A percentile compares a stretch with the other conserved stretches of the same genome.
Evolutionary conservation across 2,797 vertebrate genomes (phyloP).

Genomic region (Pelodytes ibericus): DNA sequence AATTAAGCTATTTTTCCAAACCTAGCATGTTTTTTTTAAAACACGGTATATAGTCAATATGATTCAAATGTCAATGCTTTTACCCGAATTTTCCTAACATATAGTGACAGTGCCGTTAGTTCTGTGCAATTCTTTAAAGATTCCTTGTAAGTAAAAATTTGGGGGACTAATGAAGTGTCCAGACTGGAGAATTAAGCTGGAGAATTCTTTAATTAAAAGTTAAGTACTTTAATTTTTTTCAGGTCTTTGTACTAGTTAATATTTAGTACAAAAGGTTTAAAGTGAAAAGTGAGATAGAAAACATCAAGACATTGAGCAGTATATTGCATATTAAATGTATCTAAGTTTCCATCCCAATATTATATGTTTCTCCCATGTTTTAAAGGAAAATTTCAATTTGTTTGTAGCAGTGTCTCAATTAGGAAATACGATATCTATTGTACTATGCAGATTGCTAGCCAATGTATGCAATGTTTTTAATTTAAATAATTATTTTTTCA

Average conservation of each 20-base stretch:
- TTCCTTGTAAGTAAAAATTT: constrained; percentile 11
- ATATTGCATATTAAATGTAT: too few species aligned
- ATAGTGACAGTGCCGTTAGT: neutral
- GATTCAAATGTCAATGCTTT: constrained; percentile 69
- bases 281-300: neutral
- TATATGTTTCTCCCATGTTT: too few species aligned
- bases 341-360: too few species aligned
- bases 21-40: constrained; percentile 48
- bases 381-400: too few species aligned
- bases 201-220: constrained; percentile 48
- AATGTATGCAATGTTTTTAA: too few species aligned
- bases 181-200: neutral
- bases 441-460: too few species aligned
- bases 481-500: too few species aligned
- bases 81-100: constrained; percentile 54
- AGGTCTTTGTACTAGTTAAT: constrained; percentile 15
- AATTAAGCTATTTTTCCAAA: constrained; percentile 59
- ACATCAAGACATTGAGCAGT: too few species aligned
- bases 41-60: constrained; percentile 58
- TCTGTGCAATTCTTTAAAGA: constrained; percentile 46
- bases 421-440: too few species aligned
- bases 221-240: constrained; percentile 40
- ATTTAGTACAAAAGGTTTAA: neutral
- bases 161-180: neutral
- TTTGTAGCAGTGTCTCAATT: too few species aligned